Evolutionary conservation across 2,888 invertebrate species (phyloP).

Genomic region (Eilema caniola): DNA sequence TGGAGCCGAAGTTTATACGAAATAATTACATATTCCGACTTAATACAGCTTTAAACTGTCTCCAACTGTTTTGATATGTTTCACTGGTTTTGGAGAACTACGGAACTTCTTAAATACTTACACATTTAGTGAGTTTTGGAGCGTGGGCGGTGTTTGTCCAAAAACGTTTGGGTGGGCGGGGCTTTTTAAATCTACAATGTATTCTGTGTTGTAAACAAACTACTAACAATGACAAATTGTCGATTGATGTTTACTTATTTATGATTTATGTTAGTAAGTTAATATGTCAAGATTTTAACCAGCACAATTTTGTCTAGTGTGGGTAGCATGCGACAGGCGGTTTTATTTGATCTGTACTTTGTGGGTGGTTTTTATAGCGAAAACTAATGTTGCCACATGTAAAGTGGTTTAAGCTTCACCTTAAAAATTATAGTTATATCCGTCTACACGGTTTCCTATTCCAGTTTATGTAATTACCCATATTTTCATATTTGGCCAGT

Average conservation of each 20-base stretch:
- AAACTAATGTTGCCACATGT: not conserved
- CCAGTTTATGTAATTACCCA: not conserved
- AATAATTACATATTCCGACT: constrained; percentile 46
- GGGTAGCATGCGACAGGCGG: not conserved
- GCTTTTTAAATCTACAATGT: constrained; percentile 16
- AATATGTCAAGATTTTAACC: not conserved
- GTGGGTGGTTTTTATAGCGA: constrained; percentile 2
- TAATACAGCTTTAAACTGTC: constrained; percentile 40
- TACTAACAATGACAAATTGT: constrained; percentile 24
- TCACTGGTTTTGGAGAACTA: constrained; percentile 36
- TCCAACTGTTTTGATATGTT: constrained; percentile 39
- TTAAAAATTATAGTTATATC: not conserved
- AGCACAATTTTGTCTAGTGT: not conserved
- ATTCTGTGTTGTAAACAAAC: constrained; percentile 12
- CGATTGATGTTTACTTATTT: constrained; percentile 5
- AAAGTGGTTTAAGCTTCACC: not conserved
- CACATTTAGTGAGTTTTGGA: constrained; percentile 13
- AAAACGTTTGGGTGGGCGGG: constrained; percentile 25
- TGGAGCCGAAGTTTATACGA: constrained; percentile 35
- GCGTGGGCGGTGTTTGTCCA: constrained; percentile 25
- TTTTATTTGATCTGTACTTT: not conserved
- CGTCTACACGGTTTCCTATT: not conserved
- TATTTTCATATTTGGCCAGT: not conserved
- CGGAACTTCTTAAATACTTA: constrained; percentile 20
- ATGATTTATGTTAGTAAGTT: constrained; percentile 14